These are phyloP conservation scores for Hippocampus abdominalis DNA, from an alignment of 2,113 vertebrate species.

Conservation along the genomic window DNA sequence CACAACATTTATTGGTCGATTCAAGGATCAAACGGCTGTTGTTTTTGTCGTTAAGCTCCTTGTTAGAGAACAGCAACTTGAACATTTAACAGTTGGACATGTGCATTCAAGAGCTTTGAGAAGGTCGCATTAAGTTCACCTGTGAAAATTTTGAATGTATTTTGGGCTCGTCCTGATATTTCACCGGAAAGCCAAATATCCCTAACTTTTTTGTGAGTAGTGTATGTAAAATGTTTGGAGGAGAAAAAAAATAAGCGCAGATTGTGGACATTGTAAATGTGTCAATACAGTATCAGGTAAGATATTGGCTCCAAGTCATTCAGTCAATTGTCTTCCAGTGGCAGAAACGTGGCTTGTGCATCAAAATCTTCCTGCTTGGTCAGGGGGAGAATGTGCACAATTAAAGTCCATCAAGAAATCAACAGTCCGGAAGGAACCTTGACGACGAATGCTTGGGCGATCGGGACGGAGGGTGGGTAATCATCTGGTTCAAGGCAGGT, in stretches of 20 bases:
- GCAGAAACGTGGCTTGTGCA: not conserved
- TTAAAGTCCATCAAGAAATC: slow-evolving; percentile 1
- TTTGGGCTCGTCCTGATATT: no score
- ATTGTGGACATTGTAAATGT: not conserved
- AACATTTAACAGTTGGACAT: no score
- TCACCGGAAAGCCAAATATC: no score
- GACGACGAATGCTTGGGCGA: slow-evolving; percentile 3
- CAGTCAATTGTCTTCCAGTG: not conserved
- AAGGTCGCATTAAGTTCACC: no score
- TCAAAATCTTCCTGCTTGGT: not conserved
- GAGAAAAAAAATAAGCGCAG: not conserved
- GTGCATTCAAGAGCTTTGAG: no score
- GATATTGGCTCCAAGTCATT: not conserved
- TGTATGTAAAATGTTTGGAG: not conserved
- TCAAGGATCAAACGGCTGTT: no score
- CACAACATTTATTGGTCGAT: no score
- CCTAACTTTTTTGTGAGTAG: no score
- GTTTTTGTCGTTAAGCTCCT: no score
- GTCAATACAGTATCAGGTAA: not conserved
- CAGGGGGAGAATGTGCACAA: not conserved
- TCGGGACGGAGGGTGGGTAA: not conserved
- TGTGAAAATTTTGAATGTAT: no score
- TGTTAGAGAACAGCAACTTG: no score
- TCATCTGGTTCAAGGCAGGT: not conserved
- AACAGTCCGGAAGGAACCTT: not conserved